Conservation (phyloP, 2,113 vertebrate species). For the Vombatus ursinus region DNA sequence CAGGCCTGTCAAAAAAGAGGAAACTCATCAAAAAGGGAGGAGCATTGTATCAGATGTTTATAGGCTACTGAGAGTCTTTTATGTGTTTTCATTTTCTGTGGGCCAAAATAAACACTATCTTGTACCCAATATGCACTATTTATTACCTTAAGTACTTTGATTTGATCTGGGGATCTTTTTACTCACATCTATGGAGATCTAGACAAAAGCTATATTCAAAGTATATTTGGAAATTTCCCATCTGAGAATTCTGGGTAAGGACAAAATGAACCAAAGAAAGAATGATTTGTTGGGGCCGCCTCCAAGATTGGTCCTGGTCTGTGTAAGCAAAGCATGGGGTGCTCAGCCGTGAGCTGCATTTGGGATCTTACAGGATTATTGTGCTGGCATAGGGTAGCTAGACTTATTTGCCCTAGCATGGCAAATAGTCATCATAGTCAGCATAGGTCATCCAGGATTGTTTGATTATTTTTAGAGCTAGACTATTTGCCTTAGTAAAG, state of each 20-base stretch:
- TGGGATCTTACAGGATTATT: not conserved
- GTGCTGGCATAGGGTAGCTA: not conserved
- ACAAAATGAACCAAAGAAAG: not conserved
- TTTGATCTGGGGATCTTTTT: not conserved
- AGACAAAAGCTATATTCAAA: not conserved
- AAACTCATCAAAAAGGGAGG: not conserved
- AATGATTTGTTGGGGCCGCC: not conserved
- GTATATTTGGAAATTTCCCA: not conserved
- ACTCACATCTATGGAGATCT: not conserved
- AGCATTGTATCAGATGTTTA: not conserved
- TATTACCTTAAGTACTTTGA: not conserved
- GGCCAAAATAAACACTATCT: not conserved
- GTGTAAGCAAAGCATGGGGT: not conserved
- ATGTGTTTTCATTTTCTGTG: not conserved
- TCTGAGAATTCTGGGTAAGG: not conserved
- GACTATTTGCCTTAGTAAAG: not conserved
- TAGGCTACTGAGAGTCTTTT: not conserved
- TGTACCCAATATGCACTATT: not conserved
- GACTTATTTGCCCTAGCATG: not conserved
- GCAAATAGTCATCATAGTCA: not conserved
- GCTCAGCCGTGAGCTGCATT: not conserved
- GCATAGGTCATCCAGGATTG: not conserved
- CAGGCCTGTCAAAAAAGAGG: not conserved
- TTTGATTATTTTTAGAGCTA: not conserved
- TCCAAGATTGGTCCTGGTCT: not conserved